phyloP scores from a whole-genome alignment of 2,113 vertebrate genomes.

The Platichthys stellatus region DNA sequence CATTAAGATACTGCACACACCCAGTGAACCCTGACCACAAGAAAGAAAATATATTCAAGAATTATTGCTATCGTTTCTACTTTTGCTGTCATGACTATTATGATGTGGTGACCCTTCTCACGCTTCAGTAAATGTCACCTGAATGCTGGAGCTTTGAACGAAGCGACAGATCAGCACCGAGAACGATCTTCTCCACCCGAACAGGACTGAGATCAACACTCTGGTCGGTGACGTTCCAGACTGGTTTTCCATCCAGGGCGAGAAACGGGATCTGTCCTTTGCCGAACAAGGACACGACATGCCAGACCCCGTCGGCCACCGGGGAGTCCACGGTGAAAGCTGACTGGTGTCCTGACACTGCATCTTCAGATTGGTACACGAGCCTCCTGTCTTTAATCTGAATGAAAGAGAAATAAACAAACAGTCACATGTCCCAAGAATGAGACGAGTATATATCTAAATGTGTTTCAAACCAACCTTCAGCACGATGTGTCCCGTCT shows the following conservation, averaged over 20 bases:
- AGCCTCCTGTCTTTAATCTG: conserved; percentile 76
- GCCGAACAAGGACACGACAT: conserved; percentile 67
- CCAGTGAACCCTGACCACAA: conserved; percentile 75
- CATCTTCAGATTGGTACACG: conserved; percentile 57
- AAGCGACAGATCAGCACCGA: conserved; percentile 56
- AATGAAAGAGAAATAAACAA: conserved; percentile 8
- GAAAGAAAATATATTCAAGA: neutral
- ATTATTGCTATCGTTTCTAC: too few species aligned
- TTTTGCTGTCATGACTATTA: too few species aligned
- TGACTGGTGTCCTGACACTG: conserved; percentile 46
- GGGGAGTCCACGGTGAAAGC: conserved; percentile 56
- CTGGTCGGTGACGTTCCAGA: conserved; percentile 63
- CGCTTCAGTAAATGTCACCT: conserved; percentile 49
- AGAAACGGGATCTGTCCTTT: conserved; percentile 49
- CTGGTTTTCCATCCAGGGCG: conserved; percentile 62
- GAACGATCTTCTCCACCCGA: conserved; percentile 65
- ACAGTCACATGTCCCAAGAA: neutral
- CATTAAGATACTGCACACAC: conserved; percentile 78
- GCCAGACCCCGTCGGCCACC: conserved; percentile 79
- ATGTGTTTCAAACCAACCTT: conserved; percentile 55
- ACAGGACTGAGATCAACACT: conserved; percentile 57
- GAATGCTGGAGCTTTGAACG: conserved; percentile 36
- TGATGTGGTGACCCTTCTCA: too few species aligned
- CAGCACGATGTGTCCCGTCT: conserved; percentile 49
- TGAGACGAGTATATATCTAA: neutral